phyloP scores from a whole-genome alignment of 2,888 invertebrate species.

The Blastobasis adustella region DNA sequence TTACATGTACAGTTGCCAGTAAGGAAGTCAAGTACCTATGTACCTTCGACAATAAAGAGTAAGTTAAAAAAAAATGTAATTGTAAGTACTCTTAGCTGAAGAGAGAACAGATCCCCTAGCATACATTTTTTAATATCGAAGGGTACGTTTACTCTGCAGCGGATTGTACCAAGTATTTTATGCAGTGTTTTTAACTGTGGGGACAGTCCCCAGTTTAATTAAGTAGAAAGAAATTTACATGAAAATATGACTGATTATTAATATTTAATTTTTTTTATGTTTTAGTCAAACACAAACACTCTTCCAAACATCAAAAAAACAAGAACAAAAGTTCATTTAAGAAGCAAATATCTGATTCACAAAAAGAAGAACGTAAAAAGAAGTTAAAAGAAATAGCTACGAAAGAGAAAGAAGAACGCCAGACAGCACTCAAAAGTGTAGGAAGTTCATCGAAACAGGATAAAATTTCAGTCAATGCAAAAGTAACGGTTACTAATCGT shows the following conservation, averaged over 20 bases:
- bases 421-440: slow-evolving; percentile 21
- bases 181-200: too few species aligned
- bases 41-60: slow-evolving; percentile 20
- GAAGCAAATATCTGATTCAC: slow-evolving; percentile 34
- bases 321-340: slow-evolving; percentile 30
- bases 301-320: slow-evolving; percentile 26
- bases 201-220: too few species aligned
- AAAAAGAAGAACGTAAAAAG: slow-evolving; percentile 63
- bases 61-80: slow-evolving; percentile 18
- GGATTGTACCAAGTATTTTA: too few species aligned
- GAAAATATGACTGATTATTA: too few species aligned
- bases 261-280: slow-evolving; percentile 14
- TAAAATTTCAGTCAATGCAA: slow-evolving; percentile 46
- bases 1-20: slow-evolving; percentile 30
- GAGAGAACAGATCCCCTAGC: too few species aligned
- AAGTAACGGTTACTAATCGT: slow-evolving; percentile 68
- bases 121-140: too few species aligned
- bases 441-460: slow-evolving; percentile 20
- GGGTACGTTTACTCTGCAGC: too few species aligned
- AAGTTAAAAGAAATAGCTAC: slow-evolving; percentile 68
- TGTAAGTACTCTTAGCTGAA: too few species aligned
- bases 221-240: too few species aligned
- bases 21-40: slow-evolving; percentile 20
- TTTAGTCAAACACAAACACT: slow-evolving; percentile 32
- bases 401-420: slow-evolving; percentile 35